These are phyloP conservation scores for Palythoa grandis DNA, from an alignment of 92 coral and sea anemone species.

Conservation along the genomic window DNA sequence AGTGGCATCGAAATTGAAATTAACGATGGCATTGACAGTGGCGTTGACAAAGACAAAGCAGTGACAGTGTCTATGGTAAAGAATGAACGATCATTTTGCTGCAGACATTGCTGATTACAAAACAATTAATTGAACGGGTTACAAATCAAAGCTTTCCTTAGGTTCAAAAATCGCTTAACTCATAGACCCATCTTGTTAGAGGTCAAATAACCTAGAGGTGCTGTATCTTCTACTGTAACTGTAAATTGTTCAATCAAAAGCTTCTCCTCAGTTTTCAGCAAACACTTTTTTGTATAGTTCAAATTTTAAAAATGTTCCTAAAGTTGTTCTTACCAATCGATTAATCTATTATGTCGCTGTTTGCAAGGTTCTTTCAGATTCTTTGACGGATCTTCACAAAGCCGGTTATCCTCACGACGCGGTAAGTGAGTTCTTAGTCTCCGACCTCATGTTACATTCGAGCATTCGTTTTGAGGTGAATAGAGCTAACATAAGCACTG, in stretches of 20 bases:
- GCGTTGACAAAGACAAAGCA: neutral
- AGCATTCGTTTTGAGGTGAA: too few species aligned
- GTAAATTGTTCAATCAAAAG: too few species aligned
- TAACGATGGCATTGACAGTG: neutral
- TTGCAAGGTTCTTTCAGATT: constrained; percentile 83
- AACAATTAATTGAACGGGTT: neutral
- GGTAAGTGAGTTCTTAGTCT: constrained; percentile 49
- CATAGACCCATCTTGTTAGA: too few species aligned
- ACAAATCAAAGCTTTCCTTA: too few species aligned
- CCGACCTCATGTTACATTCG: too few species aligned
- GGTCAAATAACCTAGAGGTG: too few species aligned
- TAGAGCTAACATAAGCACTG: too few species aligned
- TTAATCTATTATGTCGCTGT: neutral
- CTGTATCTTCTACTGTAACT: too few species aligned
- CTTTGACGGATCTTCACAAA: constrained; percentile 92
- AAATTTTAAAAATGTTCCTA: neutral
- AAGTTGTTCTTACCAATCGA: neutral
- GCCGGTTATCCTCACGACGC: constrained; percentile 87
- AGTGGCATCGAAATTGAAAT: neutral
- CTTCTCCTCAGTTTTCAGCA: neutral
- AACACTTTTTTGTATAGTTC: neutral
- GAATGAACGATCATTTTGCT: neutral
- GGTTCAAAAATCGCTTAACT: too few species aligned
- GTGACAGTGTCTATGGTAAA: neutral
- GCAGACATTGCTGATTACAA: neutral